Conservation (phyloP, 2,888 invertebrate genomes). For the Melanargia galathea region DNA sequence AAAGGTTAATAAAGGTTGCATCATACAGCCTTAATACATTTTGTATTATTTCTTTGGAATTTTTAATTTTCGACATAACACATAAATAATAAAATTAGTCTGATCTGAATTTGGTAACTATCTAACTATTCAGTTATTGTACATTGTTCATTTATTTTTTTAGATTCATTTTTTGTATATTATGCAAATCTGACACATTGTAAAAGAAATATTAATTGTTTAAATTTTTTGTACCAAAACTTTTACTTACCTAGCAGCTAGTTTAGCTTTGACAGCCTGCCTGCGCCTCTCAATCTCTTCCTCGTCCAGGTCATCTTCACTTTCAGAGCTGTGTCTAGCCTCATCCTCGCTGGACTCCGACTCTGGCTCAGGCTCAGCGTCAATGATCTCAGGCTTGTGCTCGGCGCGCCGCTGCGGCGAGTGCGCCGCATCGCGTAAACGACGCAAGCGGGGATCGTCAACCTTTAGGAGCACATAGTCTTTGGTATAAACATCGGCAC, state of each 20-base stretch:
- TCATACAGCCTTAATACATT: too few relatives aligned
- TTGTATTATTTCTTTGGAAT: too few relatives aligned
- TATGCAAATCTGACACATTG: too few relatives aligned
- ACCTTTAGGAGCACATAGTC: slow-evolving; percentile 60
- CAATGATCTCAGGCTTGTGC: slow-evolving; percentile 77
- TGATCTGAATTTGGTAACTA: background rate
- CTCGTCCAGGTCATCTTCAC: slow-evolving; percentile 93
- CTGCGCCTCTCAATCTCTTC: slow-evolving; percentile 92
- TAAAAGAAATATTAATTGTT: too few relatives aligned
- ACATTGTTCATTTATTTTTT: too few relatives aligned
- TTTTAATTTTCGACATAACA: too few relatives aligned
- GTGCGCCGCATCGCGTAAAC: slow-evolving; percentile 81
- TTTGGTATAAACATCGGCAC: too few relatives aligned
- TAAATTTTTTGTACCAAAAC: background rate
- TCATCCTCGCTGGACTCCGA: slow-evolving; percentile 74
- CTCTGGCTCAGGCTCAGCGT: slow-evolving; percentile 70
- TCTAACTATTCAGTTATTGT: too few relatives aligned
- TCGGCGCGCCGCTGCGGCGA: slow-evolving; percentile 82
- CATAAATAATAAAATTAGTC: background rate
- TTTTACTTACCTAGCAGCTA: slow-evolving; percentile 65
- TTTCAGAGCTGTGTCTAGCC: slow-evolving; percentile 81
- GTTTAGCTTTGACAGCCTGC: slow-evolving; percentile 76
- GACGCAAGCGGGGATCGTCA: slow-evolving; percentile 92
- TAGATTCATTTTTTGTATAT: too few relatives aligned
- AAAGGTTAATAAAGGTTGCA: too few relatives aligned